phyloP scores from a whole-genome alignment of 2,888 invertebrate species.

The Phania funesta region DNA sequence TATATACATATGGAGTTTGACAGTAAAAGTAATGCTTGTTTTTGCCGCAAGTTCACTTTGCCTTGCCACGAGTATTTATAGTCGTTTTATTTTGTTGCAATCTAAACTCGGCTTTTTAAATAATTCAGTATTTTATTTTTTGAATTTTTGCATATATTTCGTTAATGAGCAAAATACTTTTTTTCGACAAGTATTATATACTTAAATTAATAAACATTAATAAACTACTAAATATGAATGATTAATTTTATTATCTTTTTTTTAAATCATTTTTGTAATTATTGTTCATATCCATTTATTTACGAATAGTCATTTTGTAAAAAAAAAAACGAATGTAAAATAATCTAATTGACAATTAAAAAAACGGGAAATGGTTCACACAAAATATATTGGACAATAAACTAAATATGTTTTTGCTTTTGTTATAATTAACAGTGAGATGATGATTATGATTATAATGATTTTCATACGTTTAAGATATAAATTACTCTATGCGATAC shows the following conservation, averaged over 20 bases:
- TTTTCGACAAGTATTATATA: constrained; percentile 38
- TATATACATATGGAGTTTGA: too few species aligned
- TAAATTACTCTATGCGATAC: constrained; percentile 29
- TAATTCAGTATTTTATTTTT: background rate
- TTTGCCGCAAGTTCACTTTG: too few species aligned
- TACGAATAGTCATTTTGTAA: constrained; percentile 41
- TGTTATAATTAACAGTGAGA: constrained; percentile 22
- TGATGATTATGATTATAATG: constrained; percentile 21
- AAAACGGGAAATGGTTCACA: constrained; percentile 5
- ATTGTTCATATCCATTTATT: constrained; percentile 58
- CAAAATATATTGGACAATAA: constrained; percentile 34
- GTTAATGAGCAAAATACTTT: constrained; percentile 52
- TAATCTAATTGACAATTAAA: constrained; percentile 39
- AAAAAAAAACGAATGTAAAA: constrained; percentile 36
- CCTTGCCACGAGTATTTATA: too few species aligned
- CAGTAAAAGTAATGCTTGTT: too few species aligned
- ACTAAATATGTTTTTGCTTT: constrained; percentile 11
- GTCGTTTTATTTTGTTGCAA: background rate
- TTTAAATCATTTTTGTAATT: constrained; percentile 41
- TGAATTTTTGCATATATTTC: constrained; percentile 18
- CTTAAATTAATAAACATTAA: constrained; percentile 61
- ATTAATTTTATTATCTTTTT: constrained; percentile 60
- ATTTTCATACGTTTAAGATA: constrained; percentile 21
- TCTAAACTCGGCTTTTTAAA: background rate
- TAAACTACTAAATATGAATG: constrained; percentile 59